These are phyloP conservation scores for Nixonia krombeini DNA, from an alignment of 1,140 invertebrate genomes.

Conservation along the genomic window DNA sequence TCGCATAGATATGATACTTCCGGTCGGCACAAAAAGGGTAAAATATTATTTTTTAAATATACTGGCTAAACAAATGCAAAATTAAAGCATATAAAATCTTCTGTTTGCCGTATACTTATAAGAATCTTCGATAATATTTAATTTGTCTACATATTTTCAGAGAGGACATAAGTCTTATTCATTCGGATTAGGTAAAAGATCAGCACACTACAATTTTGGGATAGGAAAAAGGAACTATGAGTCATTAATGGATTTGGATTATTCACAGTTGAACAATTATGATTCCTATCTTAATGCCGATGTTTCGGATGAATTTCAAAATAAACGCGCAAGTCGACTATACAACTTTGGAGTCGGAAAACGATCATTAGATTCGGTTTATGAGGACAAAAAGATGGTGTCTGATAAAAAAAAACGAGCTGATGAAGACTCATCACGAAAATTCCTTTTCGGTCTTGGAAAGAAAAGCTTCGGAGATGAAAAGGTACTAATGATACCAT, in stretches of 20 bases:
- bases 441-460: constrained; percentile 64
- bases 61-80: no score
- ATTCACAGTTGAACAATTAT: constrained; percentile 19
- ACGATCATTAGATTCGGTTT: constrained; percentile 26
- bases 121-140: no score
- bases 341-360: constrained; percentile 67
- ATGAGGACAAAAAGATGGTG: neutral
- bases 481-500: constrained; percentile 23
- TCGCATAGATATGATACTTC: no score
- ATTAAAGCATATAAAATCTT: no score
- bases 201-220: constrained; percentile 68
- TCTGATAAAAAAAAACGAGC: constrained; percentile 29
- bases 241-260: constrained; percentile 15
- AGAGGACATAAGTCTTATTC: constrained; percentile 66
- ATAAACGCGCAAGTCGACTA: constrained; percentile 45
- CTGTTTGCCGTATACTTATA: no score
- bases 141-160: constrained; percentile 25
- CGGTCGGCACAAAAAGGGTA: no score
- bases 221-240: constrained; percentile 65
- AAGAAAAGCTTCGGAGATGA: constrained; percentile 58
- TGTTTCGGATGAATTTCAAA: constrained; percentile 29
- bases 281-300: constrained; percentile 25
- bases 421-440: constrained; percentile 44
- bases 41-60: no score
- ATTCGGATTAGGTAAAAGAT: constrained; percentile 75